Evolutionary conservation across 2,113 vertebrate genomes (phyloP).

Genomic region (Oryzias javanicus): DNA sequence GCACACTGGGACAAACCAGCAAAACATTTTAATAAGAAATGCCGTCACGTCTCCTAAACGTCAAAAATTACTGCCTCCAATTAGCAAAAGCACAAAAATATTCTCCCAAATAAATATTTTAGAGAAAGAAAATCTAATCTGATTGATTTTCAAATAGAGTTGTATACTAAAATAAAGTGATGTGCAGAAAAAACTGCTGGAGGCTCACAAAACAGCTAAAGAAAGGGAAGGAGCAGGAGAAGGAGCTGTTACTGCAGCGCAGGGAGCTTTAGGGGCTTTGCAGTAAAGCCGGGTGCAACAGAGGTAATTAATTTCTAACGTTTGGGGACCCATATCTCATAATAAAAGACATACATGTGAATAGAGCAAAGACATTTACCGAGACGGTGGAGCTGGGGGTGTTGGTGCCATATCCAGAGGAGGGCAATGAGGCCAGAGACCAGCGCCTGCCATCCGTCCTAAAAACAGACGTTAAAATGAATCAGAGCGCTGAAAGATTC

Average conservation of each 20-base stretch:
- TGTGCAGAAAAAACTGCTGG: too few species aligned
- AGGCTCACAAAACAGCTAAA: background rate
- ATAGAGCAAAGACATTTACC: conserved; percentile 73
- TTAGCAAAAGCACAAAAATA: too few species aligned
- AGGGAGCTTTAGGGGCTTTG: background rate
- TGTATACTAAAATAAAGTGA: too few species aligned
- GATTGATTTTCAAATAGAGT: too few species aligned
- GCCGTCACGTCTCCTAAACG: too few species aligned
- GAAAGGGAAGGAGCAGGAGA: background rate
- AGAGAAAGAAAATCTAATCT: too few species aligned
- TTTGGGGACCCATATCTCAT: background rate
- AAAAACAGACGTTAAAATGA: background rate
- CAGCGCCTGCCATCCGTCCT: conserved; percentile 96
- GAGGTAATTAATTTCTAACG: background rate
- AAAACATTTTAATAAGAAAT: too few species aligned
- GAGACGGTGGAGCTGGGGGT: conserved; percentile 98
- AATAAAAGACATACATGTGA: background rate
- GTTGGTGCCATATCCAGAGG: conserved; percentile 97
- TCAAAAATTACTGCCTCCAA: too few species aligned
- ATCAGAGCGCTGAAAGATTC: background rate
- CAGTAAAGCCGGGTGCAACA: background rate
- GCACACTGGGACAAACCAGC: too few species aligned
- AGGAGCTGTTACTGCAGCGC: too few species aligned
- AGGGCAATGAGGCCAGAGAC: conserved; percentile 96
- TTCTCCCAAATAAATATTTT: too few species aligned